Percentiles rank a stretch among this genome's conserved stretches.
Evolutionary conservation across 2,113 vertebrate species (phyloP).

Genomic region (Monarcha castaneiventris): DNA sequence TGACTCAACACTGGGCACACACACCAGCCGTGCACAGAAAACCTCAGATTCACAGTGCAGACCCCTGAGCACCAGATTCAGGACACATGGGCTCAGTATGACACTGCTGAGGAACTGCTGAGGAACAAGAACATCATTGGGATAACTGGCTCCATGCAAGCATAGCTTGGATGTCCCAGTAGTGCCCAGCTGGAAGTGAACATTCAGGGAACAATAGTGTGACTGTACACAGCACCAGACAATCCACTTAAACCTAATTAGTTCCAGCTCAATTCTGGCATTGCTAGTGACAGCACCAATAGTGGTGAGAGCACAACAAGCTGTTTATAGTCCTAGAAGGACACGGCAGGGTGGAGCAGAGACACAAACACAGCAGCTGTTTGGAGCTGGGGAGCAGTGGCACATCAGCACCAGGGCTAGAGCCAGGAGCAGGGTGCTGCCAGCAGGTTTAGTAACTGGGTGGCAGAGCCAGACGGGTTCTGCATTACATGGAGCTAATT

Average conservation of each 20-base stretch:
- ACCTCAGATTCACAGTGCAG: neutral
- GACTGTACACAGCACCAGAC: neutral
- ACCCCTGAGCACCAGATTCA: neutral
- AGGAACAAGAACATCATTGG: neutral
- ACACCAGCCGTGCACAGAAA: neutral
- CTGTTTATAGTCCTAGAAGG: constrained; percentile 4
- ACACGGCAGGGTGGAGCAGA: neutral
- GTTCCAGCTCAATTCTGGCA: neutral
- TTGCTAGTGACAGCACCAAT: neutral
- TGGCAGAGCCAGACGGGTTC: neutral
- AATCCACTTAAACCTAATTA: neutral
- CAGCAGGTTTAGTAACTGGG: neutral
- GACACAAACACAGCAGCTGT: neutral
- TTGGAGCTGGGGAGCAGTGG: neutral
- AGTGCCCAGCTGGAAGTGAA: neutral
- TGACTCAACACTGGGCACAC: neutral
- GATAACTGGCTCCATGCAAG: neutral
- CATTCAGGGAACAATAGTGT: neutral
- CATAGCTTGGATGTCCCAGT: neutral
- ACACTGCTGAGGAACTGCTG: neutral
- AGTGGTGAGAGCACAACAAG: neutral
- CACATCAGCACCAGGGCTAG: constrained; percentile 52
- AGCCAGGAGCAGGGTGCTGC: neutral
- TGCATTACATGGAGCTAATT: neutral
- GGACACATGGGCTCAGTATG: neutral